Base-by-base conservation (phyloP, 1,140 invertebrate species). In the Drosophila repletoides region DNA sequence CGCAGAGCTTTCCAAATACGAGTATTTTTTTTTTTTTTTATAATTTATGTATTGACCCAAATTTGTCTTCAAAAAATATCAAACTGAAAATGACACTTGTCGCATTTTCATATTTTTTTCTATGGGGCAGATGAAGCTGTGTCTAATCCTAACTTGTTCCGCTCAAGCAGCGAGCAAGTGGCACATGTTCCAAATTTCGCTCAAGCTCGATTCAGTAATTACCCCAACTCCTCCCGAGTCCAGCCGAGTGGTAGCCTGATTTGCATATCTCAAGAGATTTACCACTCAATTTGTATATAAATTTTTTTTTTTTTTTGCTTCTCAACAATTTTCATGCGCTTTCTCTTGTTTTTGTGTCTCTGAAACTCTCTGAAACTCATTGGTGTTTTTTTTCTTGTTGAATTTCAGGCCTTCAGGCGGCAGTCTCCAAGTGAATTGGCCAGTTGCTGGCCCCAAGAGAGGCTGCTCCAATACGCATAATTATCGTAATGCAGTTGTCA, bases 251-350 rank as follows among this genome's bases (percentile, higher is more conserved):
- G 7, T 5, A 17, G 3, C 12, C 15, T 28, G 21, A 66, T 66
- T 66, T 66, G 55, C 63, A 66, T 66, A 45, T 41, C 38, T 68
- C 43, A 40, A 66, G 15, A 55, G 36, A 22, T 61, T 53, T 41
- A 41, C 24, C 48, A 53, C 29, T 63, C 40, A 46, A 53, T 53
- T 64, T 40, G 34, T 41, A 36, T 45, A 7, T 24, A 4, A 9
- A 26, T 46, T 36, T 45, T 31, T 26, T 7, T 22, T 21, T 40
- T 38, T 51, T 40, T 19, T 38, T 26, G 66, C 38, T 36, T 33
- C 34, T 43, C 59, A 51, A 59, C 36, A 38, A 66, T 76, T 76
- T 81, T 59, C 38, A 69, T 53, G 55, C 72, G 79, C 79, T 83
- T 84, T 84, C 79, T 86, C 75, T 60, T 5, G 31, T 15, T 36